Conservation (phyloP, 2,888 invertebrate genomes). For the Callyntrura sp. region DNA sequence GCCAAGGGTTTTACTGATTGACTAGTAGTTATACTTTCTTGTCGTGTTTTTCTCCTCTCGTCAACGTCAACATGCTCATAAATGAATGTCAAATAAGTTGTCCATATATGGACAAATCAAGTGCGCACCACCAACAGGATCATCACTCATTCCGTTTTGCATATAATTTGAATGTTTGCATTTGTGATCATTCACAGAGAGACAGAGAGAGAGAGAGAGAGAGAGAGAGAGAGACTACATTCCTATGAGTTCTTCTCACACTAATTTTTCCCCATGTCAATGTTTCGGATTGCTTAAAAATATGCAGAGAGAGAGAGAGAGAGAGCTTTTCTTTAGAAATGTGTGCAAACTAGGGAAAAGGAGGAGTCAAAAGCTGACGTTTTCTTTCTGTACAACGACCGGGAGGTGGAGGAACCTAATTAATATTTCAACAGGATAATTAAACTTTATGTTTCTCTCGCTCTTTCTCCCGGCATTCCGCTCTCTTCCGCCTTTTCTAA, state of each 20-base stretch:
- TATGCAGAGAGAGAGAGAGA: too few relatives aligned
- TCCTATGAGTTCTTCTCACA: too few relatives aligned
- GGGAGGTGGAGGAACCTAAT: not conserved
- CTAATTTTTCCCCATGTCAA: too few relatives aligned
- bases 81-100: constrained; percentile 66
- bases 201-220: too few relatives aligned
- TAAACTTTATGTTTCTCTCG: constrained; percentile 2
- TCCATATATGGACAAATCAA: constrained; percentile 68
- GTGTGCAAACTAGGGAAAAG: too few relatives aligned
- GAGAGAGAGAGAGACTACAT: not conserved
- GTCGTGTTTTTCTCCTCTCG: not conserved
- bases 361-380: too few relatives aligned
- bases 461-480: not conserved
- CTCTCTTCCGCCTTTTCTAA: too few relatives aligned
- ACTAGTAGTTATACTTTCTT: not conserved
- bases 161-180: not conserved
- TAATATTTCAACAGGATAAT: constrained; percentile 27
- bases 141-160: not conserved
- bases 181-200: too few relatives aligned
- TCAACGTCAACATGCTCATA: not conserved
- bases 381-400: too few relatives aligned
- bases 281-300: too few relatives aligned
- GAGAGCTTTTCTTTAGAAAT: too few relatives aligned
- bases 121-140: not conserved
- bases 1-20: too few relatives aligned